Evolutionary conservation across 2,888 invertebrate species (phyloP), one percentile per base, ranked within the genome.

Genomic region (Lithophane socia): DNA sequence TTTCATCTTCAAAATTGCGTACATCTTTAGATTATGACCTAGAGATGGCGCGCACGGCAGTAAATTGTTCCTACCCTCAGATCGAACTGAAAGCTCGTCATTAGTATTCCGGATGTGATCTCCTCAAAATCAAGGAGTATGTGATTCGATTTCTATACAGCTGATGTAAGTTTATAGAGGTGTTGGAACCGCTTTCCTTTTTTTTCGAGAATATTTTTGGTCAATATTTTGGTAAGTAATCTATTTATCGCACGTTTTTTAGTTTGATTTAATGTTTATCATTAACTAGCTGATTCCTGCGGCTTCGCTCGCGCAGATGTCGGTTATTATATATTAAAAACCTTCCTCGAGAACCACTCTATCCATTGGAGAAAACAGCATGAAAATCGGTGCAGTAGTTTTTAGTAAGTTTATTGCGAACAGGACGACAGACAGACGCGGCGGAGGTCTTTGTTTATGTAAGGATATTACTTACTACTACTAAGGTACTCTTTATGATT

Each of bases 71-170:
- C 77, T 75, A 75, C 87, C 87, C 92, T 92, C 54, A 66, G 92
- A 93, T 93, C 91, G 90, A 88, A 86, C 87, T 86, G 84, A 84
- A 85, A 81, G 85, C 81, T 73, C 74, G 88, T 92, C 94, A 94
- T 96, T 94, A 91, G 93, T 95, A 96, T 96, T 95, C 96, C 78
- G 84, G 75, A 76, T 90, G 92, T 88, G 92, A 91, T 92, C 93
- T 93, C 91, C 94, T 94, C 96, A 94, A 95, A 96, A 96, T 96
- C 96, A 96, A 96, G 96, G 95, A 94, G 96, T 96, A 95, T 96
- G 96, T 96, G 96, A 96, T 96, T 96, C 96, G 96, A 96, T 96
- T 96, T 94, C 95, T 95, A 93, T 94, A 94, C 93, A 89, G 91
- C 89, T 81, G 67, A 73, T 73, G 85, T 88, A 93, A 90, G 72